Percentiles rank a stretch among this genome's conserved stretches.
Evolutionary conservation across 2,888 invertebrate genomes (phyloP).

Genomic region (Agrotis puta): DNA sequence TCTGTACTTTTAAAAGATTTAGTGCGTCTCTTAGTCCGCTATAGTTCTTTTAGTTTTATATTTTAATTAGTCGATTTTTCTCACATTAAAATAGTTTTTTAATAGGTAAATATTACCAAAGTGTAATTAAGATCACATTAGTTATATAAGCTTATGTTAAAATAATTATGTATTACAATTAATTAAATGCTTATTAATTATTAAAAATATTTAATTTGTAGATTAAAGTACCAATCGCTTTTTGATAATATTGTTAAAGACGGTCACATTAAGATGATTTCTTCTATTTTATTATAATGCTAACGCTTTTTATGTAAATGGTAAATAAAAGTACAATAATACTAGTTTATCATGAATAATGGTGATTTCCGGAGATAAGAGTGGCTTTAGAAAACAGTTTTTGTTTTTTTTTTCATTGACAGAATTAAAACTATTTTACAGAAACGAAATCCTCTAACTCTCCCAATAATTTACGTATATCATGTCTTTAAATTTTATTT

Average conservation of each 20-base stretch:
- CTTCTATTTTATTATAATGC: conserved; percentile 50
- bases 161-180: conserved; percentile 66
- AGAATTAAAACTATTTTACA: neutral
- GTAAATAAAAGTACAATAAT: conserved; percentile 60
- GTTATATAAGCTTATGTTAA: conserved; percentile 72
- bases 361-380: conserved; percentile 33
- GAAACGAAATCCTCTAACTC: neutral
- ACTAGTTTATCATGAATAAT: conserved; percentile 48
- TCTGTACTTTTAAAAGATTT: conserved; percentile 42
- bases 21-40: conserved; percentile 49
- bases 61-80: conserved; percentile 63
- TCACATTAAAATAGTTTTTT: conserved; percentile 82
- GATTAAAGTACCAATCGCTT: conserved; percentile 63
- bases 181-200: conserved; percentile 67
- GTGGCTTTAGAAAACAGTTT: conserved; percentile 22
- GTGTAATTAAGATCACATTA: conserved; percentile 89
- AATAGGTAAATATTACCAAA: conserved; percentile 90
- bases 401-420: neutral
- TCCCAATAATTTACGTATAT: neutral
- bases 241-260: conserved; percentile 56
- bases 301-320: conserved; percentile 62
- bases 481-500: neutral
- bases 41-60: conserved; percentile 49
- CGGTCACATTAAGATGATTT: conserved; percentile 48
- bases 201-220: conserved; percentile 63